These are phyloP conservation scores for Rostratula benghalensis DNA, from an alignment of 2,113 vertebrate species.

Conservation along the genomic window DNA sequence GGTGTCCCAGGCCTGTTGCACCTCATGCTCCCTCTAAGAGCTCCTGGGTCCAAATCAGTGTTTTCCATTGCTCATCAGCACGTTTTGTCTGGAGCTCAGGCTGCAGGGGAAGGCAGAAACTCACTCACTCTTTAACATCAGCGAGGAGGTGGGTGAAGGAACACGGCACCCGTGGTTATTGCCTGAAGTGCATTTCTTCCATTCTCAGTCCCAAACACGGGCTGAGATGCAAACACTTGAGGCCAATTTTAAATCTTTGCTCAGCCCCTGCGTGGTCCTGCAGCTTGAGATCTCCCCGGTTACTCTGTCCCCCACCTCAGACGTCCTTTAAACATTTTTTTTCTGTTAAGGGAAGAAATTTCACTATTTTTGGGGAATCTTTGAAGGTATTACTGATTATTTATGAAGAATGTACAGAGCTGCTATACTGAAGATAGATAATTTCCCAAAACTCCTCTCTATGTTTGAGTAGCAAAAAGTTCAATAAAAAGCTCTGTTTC, in stretches of 20 bases:
- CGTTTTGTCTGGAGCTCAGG: neutral
- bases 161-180: neutral
- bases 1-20: no score
- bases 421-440: neutral
- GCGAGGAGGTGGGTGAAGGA: neutral
- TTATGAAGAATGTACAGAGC: neutral
- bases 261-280: fast-evolving
- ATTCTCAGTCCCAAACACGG: fast-evolving
- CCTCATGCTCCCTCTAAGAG: neutral
- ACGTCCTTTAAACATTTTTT: neutral
- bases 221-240: neutral
- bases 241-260: no score
- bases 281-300: neutral
- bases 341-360: neutral
- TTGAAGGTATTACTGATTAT: neutral
- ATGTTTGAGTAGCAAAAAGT: neutral
- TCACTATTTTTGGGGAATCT: neutral
- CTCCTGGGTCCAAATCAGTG: neutral
- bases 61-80: neutral
- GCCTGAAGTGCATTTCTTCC: neutral
- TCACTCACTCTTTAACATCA: neutral
- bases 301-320: fast-evolving
- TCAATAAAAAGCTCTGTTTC: neutral
- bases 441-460: neutral
- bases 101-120: neutral